Base-by-base conservation (phyloP, 2,113 vertebrate species). In the Cyprinodon brontotheroides region DNA sequence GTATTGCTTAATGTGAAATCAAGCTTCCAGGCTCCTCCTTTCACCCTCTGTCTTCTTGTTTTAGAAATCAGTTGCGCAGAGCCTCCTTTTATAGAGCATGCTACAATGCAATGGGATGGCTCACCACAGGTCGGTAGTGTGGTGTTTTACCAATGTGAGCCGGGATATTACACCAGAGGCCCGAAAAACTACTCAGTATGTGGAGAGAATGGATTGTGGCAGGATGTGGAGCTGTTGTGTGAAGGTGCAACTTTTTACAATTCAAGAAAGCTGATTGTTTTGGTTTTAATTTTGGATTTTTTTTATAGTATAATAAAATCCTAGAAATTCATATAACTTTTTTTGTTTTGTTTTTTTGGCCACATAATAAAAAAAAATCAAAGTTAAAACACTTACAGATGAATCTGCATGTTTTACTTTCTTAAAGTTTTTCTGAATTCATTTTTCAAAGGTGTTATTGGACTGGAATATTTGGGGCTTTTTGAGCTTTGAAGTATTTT, bases 141-240 rank as follows among this genome's bases (percentile, higher is more conserved):
- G 74, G 82, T 88, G 57, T 69, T 61, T 64, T 94, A 92, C 73
- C 74, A 78, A 4, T 94, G 93, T 87, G 73, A 87, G 61, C 78
- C 88, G 47, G 92, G 87, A 59, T 93, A 77, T 85, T 11, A 72
- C 76, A 74, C 63, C 22, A 66, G 57, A 22, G 64, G 81, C 59
- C 68, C 79, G 64, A 87, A 62, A 70, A 92, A 86, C 80, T 66
- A 20, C 75, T 90, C 90, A 22, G 36, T 84, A 20, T 94, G 93
- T 89, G 86, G 83, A 80, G 68, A 84, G 15, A 85, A 81, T 43
- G 93, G 91, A 84, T 70, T 47, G 3, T 94, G 92, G 93, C 90
- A 93, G 83, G 91, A 91, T 36, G 63, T 83, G 79, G 80, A 89
- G 70, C 70, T 94, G 12, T 78, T 67, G 72, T 95, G 94, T 89